phyloP scores from a whole-genome alignment of 2,113 vertebrate species.

The Perca schrenkii region DNA sequence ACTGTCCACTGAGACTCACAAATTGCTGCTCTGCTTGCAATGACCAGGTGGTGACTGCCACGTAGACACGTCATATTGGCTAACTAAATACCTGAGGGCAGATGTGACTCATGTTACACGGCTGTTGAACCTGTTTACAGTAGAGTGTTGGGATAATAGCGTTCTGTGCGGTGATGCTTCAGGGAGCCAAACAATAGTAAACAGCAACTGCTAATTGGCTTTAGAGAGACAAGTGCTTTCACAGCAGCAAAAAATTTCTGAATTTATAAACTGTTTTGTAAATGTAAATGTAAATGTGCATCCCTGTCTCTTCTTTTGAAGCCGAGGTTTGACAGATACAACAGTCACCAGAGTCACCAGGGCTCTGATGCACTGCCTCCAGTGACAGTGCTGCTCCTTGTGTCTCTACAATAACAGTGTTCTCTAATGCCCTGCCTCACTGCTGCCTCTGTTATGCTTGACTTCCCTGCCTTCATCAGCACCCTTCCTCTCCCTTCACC shows the following conservation, averaged over 20 bases:
- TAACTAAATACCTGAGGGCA: conserved; percentile 36
- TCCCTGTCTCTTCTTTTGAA: background rate
- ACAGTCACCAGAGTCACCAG: background rate
- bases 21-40: conserved; percentile 34
- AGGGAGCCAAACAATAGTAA: background rate
- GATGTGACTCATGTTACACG: conserved; percentile 55
- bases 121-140: conserved; percentile 48
- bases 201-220: background rate
- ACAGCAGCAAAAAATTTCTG: background rate
- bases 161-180: conserved; percentile 1
- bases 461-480: conserved; percentile 7
- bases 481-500: background rate
- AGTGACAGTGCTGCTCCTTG: background rate
- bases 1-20: conserved; percentile 39
- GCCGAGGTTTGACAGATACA: background rate
- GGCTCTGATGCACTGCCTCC: conserved; percentile 18
- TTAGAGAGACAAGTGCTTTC: conserved; percentile 3
- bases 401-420: conserved; percentile 15
- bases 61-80: conserved; percentile 25
- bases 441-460: conserved; percentile 37
- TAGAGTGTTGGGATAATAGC: background rate
- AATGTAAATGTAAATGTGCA: background rate
- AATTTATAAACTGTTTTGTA: background rate
- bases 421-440: conserved; percentile 22
- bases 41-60: conserved; percentile 58